Evolutionary conservation across 1,140 invertebrate species (phyloP), one percentile per base, ranked within the genome.

Genomic region (Drosophila nebulosa): DNA sequence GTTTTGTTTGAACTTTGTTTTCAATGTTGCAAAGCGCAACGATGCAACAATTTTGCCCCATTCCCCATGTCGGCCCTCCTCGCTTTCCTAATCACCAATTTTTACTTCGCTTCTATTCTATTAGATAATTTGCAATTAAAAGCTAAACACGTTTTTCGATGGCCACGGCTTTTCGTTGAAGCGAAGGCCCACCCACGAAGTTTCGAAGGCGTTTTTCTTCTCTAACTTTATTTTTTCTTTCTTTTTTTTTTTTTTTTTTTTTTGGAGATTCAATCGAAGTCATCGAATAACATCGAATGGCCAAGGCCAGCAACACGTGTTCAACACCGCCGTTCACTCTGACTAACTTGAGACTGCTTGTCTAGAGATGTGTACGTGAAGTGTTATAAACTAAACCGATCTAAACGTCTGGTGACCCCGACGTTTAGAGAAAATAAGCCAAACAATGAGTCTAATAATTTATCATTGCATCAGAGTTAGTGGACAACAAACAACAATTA

Each of bases 41-140:
- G 64, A 39, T 56, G 74, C 52, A 73, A 46, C 52, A 27, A 42
- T 62, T 61, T 70, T 46, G 10, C 21, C 36, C 18, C 12, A 42
- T 36, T n/a, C n/a, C 18, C 24, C 12, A 26, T 1, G 0, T 1
- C 12, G 4, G 21, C 1, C 35, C 7, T 9, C 5, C n/a, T 18
- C 3, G 9, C n/a, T 42, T 66, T 51, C 10, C 51, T 52, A 10
- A 21, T 21, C 39, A 18, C 39, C 14, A 46, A 46, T 46, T 46
- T 46, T 46, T 46, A 18, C 7, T 4, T 21, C 18, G 39, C 39
- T 46, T 46, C 56, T 62, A 52, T 68, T 60, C 56, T 67, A 73
- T 75, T 81, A 76, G 71, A 74, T 81, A 86, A 88, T 88, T 86
- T 86, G 83, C 83, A 86, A 86, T 86, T 86, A 86, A 86, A 86